Conservation (phyloP, 2,113 vertebrate genomes). For the Gavia stellata region DNA sequence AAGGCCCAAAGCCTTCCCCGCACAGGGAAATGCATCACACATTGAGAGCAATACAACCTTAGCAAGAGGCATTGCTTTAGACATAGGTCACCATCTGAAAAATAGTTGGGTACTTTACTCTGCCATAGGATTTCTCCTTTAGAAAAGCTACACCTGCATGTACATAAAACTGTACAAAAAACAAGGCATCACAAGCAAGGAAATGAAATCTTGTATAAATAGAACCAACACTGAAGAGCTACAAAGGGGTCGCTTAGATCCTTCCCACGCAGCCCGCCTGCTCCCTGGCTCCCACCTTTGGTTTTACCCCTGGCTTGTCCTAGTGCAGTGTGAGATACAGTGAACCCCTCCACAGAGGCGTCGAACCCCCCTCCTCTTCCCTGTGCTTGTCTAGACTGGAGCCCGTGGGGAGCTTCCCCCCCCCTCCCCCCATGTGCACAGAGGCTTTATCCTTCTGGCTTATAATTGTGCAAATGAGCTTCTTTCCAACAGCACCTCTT, state of each 20-base stretch:
- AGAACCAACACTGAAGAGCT: constrained; percentile 87
- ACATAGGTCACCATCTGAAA: constrained; percentile 79
- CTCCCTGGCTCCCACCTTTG: constrained; percentile 67
- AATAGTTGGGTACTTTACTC: constrained; percentile 77
- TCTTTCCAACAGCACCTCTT: constrained; percentile 18
- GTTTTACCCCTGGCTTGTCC: constrained; percentile 69
- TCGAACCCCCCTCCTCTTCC: not conserved
- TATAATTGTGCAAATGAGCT: constrained; percentile 68
- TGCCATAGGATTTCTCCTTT: constrained; percentile 76
- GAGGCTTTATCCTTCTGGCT: constrained; percentile 65
- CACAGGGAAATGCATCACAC: constrained; percentile 82
- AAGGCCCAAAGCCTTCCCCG: constrained; percentile 69
- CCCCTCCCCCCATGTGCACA: not conserved
- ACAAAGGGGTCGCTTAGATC: constrained; percentile 74
- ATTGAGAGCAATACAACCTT: constrained; percentile 90
- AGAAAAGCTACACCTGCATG: constrained; percentile 92
- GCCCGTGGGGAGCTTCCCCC: constrained; percentile 5
- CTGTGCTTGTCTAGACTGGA: constrained; percentile 63
- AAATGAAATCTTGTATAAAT: constrained; percentile 85
- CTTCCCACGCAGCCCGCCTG: constrained; percentile 59
- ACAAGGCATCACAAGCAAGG: constrained; percentile 91
- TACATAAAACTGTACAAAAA: constrained; percentile 99
- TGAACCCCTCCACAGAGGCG: not conserved
- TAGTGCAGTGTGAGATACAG: constrained; percentile 62
- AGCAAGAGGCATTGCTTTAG: constrained; percentile 75